Conservation (phyloP, 2,113 vertebrate genomes). For the Carassius auratus region DNA sequence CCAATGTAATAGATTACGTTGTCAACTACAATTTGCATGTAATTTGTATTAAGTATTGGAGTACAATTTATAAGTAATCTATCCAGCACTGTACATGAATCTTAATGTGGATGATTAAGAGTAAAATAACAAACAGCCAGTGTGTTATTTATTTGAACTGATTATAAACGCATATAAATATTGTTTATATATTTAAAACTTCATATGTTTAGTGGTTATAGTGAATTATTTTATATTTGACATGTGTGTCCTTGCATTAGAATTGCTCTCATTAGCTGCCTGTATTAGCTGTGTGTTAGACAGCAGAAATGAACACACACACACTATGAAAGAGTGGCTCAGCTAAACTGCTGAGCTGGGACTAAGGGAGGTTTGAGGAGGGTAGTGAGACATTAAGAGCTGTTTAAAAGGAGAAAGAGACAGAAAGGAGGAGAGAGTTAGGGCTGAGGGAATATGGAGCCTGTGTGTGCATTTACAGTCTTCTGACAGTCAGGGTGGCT, state of each 20-base stretch:
- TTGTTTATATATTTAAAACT: not conserved
- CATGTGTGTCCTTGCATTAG: not conserved
- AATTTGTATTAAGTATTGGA: too few species aligned
- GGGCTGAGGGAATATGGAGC: slow-evolving; percentile 33
- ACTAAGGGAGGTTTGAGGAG: slow-evolving; percentile 40
- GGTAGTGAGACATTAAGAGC: slow-evolving; percentile 19
- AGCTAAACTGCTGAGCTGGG: slow-evolving; percentile 57
- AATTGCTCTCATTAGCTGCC: slow-evolving; percentile 4
- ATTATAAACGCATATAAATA: not conserved
- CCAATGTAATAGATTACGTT: too few species aligned
- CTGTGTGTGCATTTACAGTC: slow-evolving; percentile 4
- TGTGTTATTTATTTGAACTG: not conserved
- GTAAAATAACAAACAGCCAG: too few species aligned
- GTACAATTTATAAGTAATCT: too few species aligned
- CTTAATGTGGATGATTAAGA: not conserved
- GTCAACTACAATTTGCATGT: too few species aligned
- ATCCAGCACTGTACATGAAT: not conserved
- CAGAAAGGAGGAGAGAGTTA: slow-evolving; percentile 8
- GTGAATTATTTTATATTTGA: not conserved
- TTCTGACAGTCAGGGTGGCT: slow-evolving; percentile 9
- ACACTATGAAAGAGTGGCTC: slow-evolving; percentile 22
- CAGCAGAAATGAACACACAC: slow-evolving; percentile 25
- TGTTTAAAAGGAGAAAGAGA: slow-evolving; percentile 20
- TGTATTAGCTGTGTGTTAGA: not conserved
- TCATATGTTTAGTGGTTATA: not conserved